phyloP scores from a whole-genome alignment of 2,113 vertebrate genomes.

The Rhabdomys dilectus region DNA sequence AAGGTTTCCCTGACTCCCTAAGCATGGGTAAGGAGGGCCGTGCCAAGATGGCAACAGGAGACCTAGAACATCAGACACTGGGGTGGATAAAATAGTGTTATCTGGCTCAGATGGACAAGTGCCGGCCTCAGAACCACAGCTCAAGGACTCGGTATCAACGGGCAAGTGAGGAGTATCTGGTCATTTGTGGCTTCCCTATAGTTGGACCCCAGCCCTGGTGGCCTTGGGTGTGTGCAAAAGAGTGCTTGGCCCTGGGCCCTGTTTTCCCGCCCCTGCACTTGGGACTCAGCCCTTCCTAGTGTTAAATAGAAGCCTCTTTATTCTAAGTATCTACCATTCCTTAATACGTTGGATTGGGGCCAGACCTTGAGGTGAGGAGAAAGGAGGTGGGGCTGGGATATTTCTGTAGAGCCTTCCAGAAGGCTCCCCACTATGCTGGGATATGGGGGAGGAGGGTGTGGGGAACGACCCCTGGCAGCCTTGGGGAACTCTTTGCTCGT shows the following conservation, averaged over 20 bases:
- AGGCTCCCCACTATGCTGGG: not conserved
- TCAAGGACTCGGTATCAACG: rapidly evolving
- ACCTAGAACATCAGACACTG: not conserved
- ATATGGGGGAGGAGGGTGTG: not conserved
- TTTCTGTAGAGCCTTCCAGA: conserved; percentile 71
- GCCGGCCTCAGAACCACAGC: not conserved
- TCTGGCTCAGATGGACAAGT: not conserved
- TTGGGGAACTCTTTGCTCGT: not conserved
- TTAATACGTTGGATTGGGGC: conserved; percentile 74
- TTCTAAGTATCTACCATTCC: conserved; percentile 81
- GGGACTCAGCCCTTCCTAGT: conserved; percentile 81
- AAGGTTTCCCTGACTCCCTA: conserved; percentile 37
- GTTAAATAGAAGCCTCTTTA: conserved; percentile 83
- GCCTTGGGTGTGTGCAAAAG: conserved; percentile 69
- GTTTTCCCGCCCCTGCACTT: conserved; percentile 63
- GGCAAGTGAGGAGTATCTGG: rapidly evolving
- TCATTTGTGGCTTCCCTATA: not conserved
- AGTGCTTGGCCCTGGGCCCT: conserved; percentile 73
- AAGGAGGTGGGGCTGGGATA: conserved; percentile 36
- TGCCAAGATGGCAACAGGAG: not conserved
- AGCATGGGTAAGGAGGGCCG: conserved; percentile 40
- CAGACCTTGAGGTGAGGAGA: conserved; percentile 81
- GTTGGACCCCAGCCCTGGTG: conserved; percentile 69
- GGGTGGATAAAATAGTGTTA: not conserved
- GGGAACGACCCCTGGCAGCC: not conserved